phyloP scores from a whole-genome alignment of 2,113 vertebrate genomes.

The Gallinago media region DNA sequence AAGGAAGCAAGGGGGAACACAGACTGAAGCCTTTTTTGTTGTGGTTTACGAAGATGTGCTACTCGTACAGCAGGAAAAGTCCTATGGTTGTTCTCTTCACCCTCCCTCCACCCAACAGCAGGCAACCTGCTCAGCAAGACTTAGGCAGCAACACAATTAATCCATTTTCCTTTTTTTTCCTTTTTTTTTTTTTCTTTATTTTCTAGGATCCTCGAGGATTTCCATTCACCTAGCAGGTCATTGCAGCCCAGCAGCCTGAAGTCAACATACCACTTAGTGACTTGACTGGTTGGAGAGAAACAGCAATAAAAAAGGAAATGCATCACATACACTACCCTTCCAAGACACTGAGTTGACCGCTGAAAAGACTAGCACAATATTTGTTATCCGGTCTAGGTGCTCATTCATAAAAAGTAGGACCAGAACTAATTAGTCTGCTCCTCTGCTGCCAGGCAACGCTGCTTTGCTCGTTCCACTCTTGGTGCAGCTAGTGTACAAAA shows the following conservation, averaged over 20 bases:
- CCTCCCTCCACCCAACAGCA: fast-evolving
- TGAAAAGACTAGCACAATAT: fast-evolving
- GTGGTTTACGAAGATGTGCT: background rate
- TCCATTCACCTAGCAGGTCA: background rate
- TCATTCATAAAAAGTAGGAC: background rate
- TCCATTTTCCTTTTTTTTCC: background rate
- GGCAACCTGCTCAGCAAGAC: background rate
- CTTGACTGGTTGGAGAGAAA: background rate
- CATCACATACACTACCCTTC: background rate
- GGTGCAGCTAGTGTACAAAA: background rate
- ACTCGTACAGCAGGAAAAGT: background rate
- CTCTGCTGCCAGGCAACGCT: background rate
- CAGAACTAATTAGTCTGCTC: background rate
- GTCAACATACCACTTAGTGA: background rate
- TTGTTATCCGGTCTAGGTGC: background rate
- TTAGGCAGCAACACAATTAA: background rate
- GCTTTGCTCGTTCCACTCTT: background rate
- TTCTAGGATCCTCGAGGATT: background rate
- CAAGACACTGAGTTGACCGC: fast-evolving
- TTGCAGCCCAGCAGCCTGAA: background rate
- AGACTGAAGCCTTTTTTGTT: background rate
- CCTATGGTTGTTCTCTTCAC: background rate
- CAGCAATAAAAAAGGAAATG: background rate
- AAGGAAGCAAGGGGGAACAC: background rate
- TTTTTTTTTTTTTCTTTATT: background rate